These are phyloP conservation scores for Cynaeus angustus DNA, from an alignment of 2,888 invertebrate species.

Conservation along the genomic window DNA sequence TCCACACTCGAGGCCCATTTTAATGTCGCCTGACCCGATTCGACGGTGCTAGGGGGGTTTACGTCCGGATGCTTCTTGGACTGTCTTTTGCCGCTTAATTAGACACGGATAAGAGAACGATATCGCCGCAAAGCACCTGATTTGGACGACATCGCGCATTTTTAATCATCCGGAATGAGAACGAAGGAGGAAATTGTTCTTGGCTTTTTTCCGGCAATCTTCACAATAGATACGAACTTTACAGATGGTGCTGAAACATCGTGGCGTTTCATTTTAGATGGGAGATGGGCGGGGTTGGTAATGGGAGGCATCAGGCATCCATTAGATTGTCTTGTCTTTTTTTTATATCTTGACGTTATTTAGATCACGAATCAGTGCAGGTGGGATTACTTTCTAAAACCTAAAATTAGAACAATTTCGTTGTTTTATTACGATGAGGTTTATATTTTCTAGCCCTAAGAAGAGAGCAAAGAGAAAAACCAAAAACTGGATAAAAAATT, in stretches of 20 bases:
- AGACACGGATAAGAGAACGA: conserved; percentile 7
- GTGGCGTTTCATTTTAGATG: background rate
- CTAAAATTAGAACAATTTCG: background rate
- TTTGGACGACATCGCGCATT: conserved; percentile 2
- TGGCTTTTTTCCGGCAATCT: background rate
- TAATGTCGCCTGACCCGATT: conserved; percentile 51
- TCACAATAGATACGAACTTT: background rate
- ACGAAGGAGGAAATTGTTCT: background rate
- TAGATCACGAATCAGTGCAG: background rate
- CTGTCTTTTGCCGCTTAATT: conserved; percentile 11
- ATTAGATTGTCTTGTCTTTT: conserved; percentile 1
- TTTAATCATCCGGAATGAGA: background rate
- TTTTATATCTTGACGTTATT: background rate
- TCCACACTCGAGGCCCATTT: conserved; percentile 59
- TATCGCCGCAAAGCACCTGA: conserved; percentile 13
- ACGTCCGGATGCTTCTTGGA: background rate
- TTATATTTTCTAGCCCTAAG: too few relatives aligned
- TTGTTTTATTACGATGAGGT: too few relatives aligned
- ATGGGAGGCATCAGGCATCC: background rate
- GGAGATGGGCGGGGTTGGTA: conserved; percentile 4
- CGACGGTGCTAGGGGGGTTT: background rate
- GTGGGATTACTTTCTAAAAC: too few relatives aligned
- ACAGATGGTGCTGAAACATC: background rate
- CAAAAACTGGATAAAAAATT: too few relatives aligned
- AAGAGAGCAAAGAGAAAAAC: too few relatives aligned